Evolutionary conservation across 2,797 vertebrate genomes (phyloP).

Genomic region (Rhynchotus rufescens): DNA sequence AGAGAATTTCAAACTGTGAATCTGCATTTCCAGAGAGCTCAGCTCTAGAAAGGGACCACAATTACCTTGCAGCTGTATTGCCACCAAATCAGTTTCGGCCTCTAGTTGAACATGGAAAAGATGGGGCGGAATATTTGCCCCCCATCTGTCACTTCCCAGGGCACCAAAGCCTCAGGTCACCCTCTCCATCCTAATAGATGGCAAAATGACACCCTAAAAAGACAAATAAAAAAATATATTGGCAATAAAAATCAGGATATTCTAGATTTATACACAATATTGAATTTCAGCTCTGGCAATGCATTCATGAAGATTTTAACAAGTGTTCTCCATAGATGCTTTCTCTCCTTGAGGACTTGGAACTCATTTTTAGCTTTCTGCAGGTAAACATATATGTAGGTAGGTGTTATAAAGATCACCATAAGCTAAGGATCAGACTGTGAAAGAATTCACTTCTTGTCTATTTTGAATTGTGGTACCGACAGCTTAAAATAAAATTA

Average conservation of each 20-base stretch:
- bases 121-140: neutral
- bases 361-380: neutral
- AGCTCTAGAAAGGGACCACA: neutral
- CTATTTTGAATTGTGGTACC: neutral
- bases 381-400: neutral
- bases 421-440: neutral
- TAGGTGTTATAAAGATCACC: neutral
- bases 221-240: neutral
- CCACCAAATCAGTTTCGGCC: neutral
- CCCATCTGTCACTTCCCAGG: neutral
- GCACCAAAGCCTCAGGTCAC: neutral
- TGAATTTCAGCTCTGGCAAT: neutral
- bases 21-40: neutral
- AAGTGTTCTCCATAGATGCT: neutral
- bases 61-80: neutral
- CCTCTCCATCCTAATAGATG: accelerated
- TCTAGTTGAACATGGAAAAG: neutral
- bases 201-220: neutral
- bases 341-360: neutral
- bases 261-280: neutral
- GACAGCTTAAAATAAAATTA: neutral
- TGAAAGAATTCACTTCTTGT: neutral
- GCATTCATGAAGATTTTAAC: neutral
- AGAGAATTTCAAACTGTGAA: neutral
- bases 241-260: neutral